Evolutionary conservation across 2,888 invertebrate genomes (phyloP).

Genomic region (Polymixis lichenea): DNA sequence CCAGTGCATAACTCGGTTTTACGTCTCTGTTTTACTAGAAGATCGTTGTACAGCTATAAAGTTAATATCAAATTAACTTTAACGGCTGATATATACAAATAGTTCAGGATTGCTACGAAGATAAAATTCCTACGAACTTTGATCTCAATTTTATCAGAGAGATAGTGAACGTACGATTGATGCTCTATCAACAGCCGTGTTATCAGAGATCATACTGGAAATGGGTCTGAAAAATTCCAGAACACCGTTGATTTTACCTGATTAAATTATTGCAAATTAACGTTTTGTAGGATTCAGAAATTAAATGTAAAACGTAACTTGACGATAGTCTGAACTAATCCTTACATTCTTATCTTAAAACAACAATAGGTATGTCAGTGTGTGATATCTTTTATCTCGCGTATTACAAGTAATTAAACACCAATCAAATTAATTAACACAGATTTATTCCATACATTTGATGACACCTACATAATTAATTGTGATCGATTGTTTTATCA

Average conservation of each 20-base stretch:
- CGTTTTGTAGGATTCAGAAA: background rate
- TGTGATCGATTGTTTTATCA: conserved; percentile 31
- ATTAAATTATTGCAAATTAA: background rate
- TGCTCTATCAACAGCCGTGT: background rate
- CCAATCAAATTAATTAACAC: conserved; percentile 24
- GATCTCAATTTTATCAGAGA: conserved; percentile 14
- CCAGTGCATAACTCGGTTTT: background rate
- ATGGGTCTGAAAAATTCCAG: background rate
- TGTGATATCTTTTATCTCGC: conserved; percentile 39
- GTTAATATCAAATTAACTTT: background rate
- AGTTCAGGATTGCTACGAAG: background rate
- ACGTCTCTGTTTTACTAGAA: background rate
- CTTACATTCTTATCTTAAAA: conserved; percentile 29
- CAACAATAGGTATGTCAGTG: conserved; percentile 20
- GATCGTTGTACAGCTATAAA: background rate
- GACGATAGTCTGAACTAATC: conserved; percentile 3
- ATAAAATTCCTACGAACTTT: conserved; percentile 3
- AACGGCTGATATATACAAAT: background rate
- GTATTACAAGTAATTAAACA: conserved; percentile 44
- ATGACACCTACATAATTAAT: conserved; percentile 23
- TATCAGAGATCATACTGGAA: conserved; percentile 22
- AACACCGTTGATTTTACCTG: background rate
- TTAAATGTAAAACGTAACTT: background rate
- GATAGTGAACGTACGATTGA: conserved; percentile 9
- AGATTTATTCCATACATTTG: conserved; percentile 28